These are phyloP conservation scores for Dryococelus australis DNA, from an alignment of 2,888 invertebrate genomes.

Conservation along the genomic window DNA sequence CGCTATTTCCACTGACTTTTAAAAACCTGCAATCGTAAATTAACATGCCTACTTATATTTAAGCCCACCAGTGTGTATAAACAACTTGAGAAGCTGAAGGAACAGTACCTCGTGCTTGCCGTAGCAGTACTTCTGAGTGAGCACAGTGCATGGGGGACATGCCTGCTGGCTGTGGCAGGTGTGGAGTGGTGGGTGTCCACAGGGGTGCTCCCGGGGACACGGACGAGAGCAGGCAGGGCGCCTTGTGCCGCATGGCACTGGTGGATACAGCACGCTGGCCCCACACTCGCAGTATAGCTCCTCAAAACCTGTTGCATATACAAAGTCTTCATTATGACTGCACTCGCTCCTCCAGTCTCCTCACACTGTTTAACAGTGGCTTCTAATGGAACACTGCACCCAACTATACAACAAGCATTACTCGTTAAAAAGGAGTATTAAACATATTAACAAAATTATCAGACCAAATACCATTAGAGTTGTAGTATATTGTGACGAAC, in stretches of 20 bases:
- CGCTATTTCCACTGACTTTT: no score
- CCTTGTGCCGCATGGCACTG: slow-evolving; percentile 90
- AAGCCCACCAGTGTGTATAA: no score
- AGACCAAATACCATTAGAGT: no score
- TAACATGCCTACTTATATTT: no score
- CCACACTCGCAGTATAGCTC: slow-evolving; percentile 94
- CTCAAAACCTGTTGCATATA: slow-evolving; percentile 68
- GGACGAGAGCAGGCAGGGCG: slow-evolving; percentile 81
- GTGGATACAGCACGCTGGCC: slow-evolving; percentile 83
- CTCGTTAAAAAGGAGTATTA: background rate
- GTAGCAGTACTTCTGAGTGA: slow-evolving; percentile 85
- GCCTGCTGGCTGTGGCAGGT: slow-evolving; percentile 77
- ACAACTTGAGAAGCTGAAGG: background rate
- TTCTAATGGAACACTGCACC: no score
- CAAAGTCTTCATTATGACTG: background rate
- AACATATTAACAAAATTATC: no score
- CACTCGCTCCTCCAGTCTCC: background rate
- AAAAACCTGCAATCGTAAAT: no score
- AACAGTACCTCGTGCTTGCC: slow-evolving; percentile 75
- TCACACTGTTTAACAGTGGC: background rate
- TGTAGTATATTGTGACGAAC: no score
- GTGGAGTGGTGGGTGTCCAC: slow-evolving; percentile 85
- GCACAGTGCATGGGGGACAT: slow-evolving; percentile 87
- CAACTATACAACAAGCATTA: background rate
- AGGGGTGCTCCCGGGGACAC: slow-evolving; percentile 78